Evolutionary conservation across 2,113 vertebrate species (phyloP), one percentile per base, ranked within the genome.

Genomic region (Channa maculata): DNA sequence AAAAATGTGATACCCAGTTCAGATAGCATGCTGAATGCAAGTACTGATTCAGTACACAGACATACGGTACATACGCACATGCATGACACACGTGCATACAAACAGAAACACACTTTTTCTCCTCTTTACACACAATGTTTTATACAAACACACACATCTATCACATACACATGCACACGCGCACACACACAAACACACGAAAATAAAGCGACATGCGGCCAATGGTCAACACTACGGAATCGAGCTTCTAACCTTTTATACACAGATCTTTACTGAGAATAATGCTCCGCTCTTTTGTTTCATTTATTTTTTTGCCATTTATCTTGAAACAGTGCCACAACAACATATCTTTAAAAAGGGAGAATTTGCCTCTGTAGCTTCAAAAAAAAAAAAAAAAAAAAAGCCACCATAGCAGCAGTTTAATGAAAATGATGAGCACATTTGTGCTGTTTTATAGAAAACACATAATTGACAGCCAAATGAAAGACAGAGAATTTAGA

Each of bases 1-100:
- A 86, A 87, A 24, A 91, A 85, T 90, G 84, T 89, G 78, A 93
- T 84, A 91, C 86, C 86, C 90, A 92, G 91, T 91, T 91, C 85
- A 79, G 82, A 93, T 89, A 73, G 90, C 93, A 93, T 92, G 92
- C 93, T 89, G 85, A 91, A 90, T 87, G 84, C 84, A 90, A 93
- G 93, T 94, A 94, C 93, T 94, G 92, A 94, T 94, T 92, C 93
- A 94, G 93, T 93, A 94, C 89, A 92, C 55, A 15, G 63, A 92
- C 85, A 85, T 66, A 79, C 71, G 51, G 34, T 55, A 83, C 77
- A 88, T 79, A 90, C 75, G 82, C 91, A 91, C 86, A 83, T 67
- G 75, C 80, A 77, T 75, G 12, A 80, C 77, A 84, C 82, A 90
- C 82, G 85, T 86, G 90, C 89, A 90, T 87, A 91, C 83, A 71